phyloP scores from a whole-genome alignment of 2,888 invertebrate species.

The Heliconius aoede region DNA sequence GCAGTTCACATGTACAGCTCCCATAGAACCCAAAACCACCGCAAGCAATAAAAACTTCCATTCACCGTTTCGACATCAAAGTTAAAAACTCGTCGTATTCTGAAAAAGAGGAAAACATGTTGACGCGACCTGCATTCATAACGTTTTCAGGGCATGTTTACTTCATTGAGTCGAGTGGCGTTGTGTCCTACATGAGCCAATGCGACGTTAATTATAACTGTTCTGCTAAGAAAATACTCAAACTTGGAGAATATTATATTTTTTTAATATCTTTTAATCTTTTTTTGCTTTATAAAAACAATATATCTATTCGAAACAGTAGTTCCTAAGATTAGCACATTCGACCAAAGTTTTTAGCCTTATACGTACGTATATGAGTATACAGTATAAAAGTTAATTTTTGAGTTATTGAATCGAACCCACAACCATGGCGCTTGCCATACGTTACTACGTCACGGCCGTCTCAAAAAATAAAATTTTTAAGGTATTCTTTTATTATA shows the following conservation, averaged over 20 bases:
- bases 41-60: not conserved
- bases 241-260: not conserved
- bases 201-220: not conserved
- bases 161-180: slow-evolving; percentile 25
- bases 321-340: too few relatives aligned
- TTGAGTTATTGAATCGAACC: too few relatives aligned
- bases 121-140: slow-evolving; percentile 30
- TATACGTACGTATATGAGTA: too few relatives aligned
- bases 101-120: slow-evolving; percentile 29
- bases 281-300: not conserved
- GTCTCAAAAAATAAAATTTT: too few relatives aligned
- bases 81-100: slow-evolving; percentile 37
- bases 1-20: too few relatives aligned
- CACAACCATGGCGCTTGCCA: too few relatives aligned
- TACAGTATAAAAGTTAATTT: too few relatives aligned
- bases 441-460: too few relatives aligned
- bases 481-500: too few relatives aligned
- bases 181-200: slow-evolving; percentile 10
- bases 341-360: too few relatives aligned
- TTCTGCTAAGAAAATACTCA: not conserved
- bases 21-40: not conserved
- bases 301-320: too few relatives aligned
- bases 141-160: slow-evolving; percentile 27
- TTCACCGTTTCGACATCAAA: slow-evolving; percentile 21
- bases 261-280: not conserved